Evolutionary conservation across 2,888 invertebrate species (phyloP).

Genomic region (Drosophila picticornis): DNA sequence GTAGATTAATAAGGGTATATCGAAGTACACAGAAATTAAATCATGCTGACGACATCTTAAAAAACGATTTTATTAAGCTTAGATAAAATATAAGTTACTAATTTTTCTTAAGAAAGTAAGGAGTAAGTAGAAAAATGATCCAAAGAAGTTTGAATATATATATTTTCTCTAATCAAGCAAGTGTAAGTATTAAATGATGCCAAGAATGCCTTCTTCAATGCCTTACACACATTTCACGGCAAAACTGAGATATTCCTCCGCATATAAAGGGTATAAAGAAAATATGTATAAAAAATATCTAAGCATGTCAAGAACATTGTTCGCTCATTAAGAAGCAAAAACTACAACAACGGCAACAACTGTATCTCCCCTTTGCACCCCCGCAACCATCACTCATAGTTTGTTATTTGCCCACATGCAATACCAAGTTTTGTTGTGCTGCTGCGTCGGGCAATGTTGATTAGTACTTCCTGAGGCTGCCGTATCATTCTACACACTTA

Average conservation of each 20-base stretch:
- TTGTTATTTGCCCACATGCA: constrained; percentile 54
- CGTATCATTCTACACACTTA: constrained; percentile 59
- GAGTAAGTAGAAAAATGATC: too few relatives aligned
- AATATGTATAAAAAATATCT: constrained; percentile 51
- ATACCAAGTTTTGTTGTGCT: constrained; percentile 68
- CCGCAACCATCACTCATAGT: constrained; percentile 4
- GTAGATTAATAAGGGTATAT: neutral
- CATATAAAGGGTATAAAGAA: constrained; percentile 11
- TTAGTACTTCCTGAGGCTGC: constrained; percentile 80
- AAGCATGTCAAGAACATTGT: constrained; percentile 79
- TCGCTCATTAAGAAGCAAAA: constrained; percentile 68
- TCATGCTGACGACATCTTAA: neutral
- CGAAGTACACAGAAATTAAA: neutral
- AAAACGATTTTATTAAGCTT: neutral
- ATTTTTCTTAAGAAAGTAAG: neutral
- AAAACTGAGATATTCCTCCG: neutral
- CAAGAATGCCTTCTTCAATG: neutral
- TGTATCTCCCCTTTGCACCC: constrained; percentile 9
- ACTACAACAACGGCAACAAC: constrained; percentile 24
- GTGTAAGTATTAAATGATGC: neutral
- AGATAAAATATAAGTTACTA: too few relatives aligned
- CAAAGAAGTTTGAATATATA: neutral
- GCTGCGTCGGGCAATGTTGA: constrained; percentile 63
- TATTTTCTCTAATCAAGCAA: neutral
- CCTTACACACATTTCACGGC: neutral